Conservation (phyloP, 2,797 vertebrate genomes). For the Xenentodon cancila region DNA sequence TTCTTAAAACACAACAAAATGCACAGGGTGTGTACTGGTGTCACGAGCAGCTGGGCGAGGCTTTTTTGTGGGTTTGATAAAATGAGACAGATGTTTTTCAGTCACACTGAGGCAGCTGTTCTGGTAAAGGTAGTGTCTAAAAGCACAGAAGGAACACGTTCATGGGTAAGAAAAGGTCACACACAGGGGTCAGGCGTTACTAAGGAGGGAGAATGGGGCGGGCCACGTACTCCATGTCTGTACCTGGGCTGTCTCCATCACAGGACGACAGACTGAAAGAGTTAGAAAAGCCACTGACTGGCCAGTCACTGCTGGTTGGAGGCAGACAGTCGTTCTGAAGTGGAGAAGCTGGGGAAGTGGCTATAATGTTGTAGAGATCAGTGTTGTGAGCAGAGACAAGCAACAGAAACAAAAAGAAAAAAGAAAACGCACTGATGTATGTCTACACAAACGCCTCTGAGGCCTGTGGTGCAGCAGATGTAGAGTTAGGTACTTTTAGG, state of each 20-base stretch:
- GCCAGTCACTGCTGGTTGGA: conserved; percentile 85
- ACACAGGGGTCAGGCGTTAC: conserved; percentile 18
- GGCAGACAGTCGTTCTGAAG: conserved; percentile 85
- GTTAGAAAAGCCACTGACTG: conserved; percentile 84
- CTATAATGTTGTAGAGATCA: conserved; percentile 30
- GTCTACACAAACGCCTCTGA: background rate
- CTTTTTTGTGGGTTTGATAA: conserved; percentile 28
- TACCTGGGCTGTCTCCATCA: conserved; percentile 85
- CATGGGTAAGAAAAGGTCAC: conserved; percentile 13
- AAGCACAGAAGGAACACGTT: conserved; percentile 15
- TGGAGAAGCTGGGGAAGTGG: conserved; percentile 79
- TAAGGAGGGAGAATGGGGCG: background rate
- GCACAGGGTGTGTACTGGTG: conserved; percentile 17
- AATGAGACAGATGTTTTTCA: conserved; percentile 13
- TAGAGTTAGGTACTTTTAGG: fast-evolving
- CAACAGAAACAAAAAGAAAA: conserved; percentile 4
- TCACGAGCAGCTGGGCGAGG: conserved; percentile 17
- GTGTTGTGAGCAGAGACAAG: conserved; percentile 23
- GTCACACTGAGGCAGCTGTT: conserved; percentile 1
- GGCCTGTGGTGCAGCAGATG: background rate
- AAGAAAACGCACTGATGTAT: conserved; percentile 28
- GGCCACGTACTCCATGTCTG: conserved; percentile 22
- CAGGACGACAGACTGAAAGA: conserved; percentile 85
- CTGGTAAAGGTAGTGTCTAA: conserved; percentile 2
- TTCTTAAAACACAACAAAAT: background rate